phyloP scores from a whole-genome alignment of 2,797 vertebrate species.

The Artibeus jamaicensis region DNA sequence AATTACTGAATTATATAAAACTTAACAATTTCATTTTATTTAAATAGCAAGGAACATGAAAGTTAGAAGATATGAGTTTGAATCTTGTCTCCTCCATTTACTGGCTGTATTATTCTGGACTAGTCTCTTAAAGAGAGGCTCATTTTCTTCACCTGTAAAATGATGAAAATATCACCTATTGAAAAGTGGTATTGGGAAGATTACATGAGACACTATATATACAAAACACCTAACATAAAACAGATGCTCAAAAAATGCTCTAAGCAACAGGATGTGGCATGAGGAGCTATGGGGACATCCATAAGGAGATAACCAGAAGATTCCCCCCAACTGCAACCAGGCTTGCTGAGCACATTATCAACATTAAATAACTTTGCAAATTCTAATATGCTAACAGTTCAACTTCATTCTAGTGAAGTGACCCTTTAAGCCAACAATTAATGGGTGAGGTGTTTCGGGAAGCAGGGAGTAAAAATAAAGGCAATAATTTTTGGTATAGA shows the following conservation, averaged over 20 bases:
- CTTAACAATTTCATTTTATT: conserved; percentile 57
- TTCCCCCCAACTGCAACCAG: conserved; percentile 18
- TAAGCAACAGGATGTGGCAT: not conserved
- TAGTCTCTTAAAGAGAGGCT: conserved; percentile 66
- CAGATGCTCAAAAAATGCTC: conserved; percentile 33
- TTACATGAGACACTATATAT: conserved; percentile 58
- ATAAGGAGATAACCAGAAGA: conserved; percentile 22
- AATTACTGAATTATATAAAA: conserved; percentile 49
- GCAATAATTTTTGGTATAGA: conserved; percentile 2
- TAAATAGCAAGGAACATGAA: conserved; percentile 57
- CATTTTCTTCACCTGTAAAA: conserved; percentile 73
- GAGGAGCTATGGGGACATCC: not conserved
- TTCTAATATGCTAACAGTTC: conserved; percentile 18
- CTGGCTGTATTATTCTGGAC: conserved; percentile 70
- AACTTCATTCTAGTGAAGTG: conserved; percentile 40
- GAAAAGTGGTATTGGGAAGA: conserved; percentile 22
- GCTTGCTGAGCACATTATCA: conserved; percentile 14
- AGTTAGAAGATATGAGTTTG: conserved; percentile 67
- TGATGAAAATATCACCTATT: conserved; percentile 69
- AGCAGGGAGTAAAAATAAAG: conserved; percentile 21
- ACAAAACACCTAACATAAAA: not conserved
- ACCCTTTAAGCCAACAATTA: conserved; percentile 45
- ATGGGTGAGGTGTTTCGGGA: conserved; percentile 32
- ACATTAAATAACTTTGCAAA: conserved; percentile 41
- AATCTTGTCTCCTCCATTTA: conserved; percentile 69